These are phyloP conservation scores for Trichacis sp. DNA, from an alignment of 2,888 invertebrate species.

Conservation along the genomic window DNA sequence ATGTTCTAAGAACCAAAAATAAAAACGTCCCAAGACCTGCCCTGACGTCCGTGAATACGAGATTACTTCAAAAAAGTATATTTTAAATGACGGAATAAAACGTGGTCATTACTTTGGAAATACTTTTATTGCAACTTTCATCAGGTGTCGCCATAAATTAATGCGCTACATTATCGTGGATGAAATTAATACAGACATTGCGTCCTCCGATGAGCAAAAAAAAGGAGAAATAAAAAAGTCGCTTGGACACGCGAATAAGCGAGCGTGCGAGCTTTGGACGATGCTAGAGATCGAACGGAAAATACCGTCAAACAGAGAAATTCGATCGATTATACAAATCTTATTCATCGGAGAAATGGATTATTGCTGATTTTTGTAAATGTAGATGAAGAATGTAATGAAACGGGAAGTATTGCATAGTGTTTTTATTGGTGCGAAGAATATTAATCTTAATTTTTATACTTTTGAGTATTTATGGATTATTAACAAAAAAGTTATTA, in stretches of 20 bases:
- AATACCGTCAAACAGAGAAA: too few relatives aligned
- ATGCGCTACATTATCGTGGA: slow-evolving; percentile 1
- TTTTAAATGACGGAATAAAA: too few relatives aligned
- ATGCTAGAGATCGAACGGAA: slow-evolving; percentile 10
- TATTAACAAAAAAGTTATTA: too few relatives aligned
- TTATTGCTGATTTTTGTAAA: too few relatives aligned
- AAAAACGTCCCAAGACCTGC: slow-evolving; percentile 47
- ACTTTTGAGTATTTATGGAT: too few relatives aligned
- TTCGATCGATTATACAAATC: too few relatives aligned
- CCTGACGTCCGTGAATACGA: slow-evolving; percentile 54
- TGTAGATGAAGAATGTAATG: too few relatives aligned
- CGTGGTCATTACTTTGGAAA: slow-evolving; percentile 48
- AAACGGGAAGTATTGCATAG: too few relatives aligned
- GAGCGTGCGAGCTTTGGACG: neutral
- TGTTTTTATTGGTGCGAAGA: too few relatives aligned
- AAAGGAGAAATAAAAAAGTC: neutral
- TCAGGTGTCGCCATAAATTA: slow-evolving; percentile 27
- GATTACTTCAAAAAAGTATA: too few relatives aligned
- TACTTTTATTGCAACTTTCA: slow-evolving; percentile 59
- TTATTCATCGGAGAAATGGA: too few relatives aligned
- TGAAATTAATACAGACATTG: neutral
- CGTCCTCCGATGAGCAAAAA: neutral
- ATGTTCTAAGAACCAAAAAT: slow-evolving; percentile 12
- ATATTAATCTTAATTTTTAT: too few relatives aligned
- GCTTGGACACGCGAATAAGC: neutral